Evolutionary conservation across 2,888 invertebrate species (phyloP).

Genomic region (Folsomia candida): DNA sequence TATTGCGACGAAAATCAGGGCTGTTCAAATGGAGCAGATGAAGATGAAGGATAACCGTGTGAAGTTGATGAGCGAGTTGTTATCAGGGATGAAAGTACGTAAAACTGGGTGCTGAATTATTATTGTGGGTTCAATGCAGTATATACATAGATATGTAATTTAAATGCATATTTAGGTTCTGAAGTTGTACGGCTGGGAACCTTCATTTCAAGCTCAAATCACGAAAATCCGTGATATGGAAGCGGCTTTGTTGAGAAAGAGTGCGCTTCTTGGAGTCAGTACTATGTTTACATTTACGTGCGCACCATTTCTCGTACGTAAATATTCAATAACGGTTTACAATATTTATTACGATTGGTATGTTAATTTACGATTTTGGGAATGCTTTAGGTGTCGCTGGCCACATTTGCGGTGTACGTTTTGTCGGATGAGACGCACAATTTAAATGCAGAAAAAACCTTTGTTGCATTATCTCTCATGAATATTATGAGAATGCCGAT

Average conservation of each 20-base stretch:
- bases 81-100: constrained; percentile 82
- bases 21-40: constrained; percentile 58
- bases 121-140: background rate
- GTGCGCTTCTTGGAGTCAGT: constrained; percentile 54
- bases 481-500: constrained; percentile 82
- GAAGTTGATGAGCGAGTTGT: constrained; percentile 87
- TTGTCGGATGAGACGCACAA: constrained; percentile 66
- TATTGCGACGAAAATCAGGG: constrained; percentile 62
- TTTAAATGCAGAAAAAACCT: constrained; percentile 75
- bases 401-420: constrained; percentile 79
- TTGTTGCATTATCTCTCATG: constrained; percentile 84
- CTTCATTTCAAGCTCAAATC: constrained; percentile 32
- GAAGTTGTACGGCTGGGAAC: constrained; percentile 55
- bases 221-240: constrained; percentile 55
- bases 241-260: constrained; percentile 54
- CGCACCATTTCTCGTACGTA: constrained; percentile 57
- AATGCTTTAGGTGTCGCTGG: constrained; percentile 57
- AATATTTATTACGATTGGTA: too few species aligned
- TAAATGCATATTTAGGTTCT: too few species aligned
- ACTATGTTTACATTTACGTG: constrained; percentile 58
- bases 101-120: too few species aligned
- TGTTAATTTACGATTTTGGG: background rate
- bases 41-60: constrained; percentile 74
- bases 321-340: background rate
- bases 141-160: too few species aligned